phyloP scores from a whole-genome alignment of 2,113 vertebrate species.

The Oostethus manadensis region DNA sequence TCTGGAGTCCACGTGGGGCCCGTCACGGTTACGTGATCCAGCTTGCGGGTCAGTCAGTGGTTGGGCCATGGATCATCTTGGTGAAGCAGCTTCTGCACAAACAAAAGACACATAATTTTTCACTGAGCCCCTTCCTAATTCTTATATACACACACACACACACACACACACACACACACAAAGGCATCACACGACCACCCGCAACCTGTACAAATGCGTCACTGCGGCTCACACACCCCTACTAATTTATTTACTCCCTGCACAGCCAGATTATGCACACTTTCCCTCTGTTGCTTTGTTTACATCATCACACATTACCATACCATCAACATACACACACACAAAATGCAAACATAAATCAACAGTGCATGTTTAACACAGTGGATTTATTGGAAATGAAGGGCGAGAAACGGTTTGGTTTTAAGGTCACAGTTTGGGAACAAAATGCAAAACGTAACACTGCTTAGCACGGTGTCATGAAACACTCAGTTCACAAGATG shows the following conservation, averaged over 20 bases:
- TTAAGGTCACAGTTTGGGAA: no score
- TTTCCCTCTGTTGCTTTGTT: no score
- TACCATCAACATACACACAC: no score
- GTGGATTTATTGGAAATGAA: no score
- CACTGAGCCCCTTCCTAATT: background rate
- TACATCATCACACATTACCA: no score
- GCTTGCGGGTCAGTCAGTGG: background rate
- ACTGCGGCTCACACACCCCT: background rate
- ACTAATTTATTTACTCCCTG: background rate
- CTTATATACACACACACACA: background rate
- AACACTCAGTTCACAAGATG: no score
- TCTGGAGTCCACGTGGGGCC: slow-evolving; percentile 20
- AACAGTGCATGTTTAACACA: no score
- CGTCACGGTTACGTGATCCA: slow-evolving; percentile 15
- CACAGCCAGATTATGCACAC: background rate
- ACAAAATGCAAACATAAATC: no score
- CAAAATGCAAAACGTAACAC: no score
- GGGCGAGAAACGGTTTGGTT: no score
- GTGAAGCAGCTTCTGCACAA: background rate
- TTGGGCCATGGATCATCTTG: background rate
- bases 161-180: slow-evolving; percentile 2
- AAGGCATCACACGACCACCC: slow-evolving; percentile 1
- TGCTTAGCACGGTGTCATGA: no score
- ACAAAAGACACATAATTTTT: background rate
- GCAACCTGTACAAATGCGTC: no score